Conservation (phyloP, 2,797 vertebrate genomes). For the Nothura maculosa region DNA sequence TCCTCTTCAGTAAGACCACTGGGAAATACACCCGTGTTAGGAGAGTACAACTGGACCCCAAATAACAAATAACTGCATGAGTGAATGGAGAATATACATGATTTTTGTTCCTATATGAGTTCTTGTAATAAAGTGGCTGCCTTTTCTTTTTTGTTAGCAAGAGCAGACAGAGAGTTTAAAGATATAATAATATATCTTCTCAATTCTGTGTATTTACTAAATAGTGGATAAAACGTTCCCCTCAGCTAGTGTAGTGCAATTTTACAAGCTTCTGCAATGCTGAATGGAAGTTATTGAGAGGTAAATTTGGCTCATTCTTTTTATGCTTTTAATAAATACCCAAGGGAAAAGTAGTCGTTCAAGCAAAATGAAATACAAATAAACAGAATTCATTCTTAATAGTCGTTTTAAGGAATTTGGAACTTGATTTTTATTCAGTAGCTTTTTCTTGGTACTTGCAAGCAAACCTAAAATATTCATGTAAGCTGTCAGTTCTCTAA, state of each 20-base stretch:
- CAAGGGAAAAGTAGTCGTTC: conserved; percentile 56
- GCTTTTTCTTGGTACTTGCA: conserved; percentile 39
- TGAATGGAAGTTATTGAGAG: conserved; percentile 67
- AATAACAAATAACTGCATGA: not conserved
- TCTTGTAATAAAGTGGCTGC: not conserved
- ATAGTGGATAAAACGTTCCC: conserved; percentile 57
- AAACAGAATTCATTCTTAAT: conserved; percentile 71
- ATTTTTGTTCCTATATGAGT: not conserved
- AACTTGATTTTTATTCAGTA: not conserved
- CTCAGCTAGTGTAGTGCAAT: conserved; percentile 52
- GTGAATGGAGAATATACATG: not conserved
- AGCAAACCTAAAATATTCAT: conserved; percentile 62
- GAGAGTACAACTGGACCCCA: not conserved
- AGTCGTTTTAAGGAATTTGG: conserved; percentile 28
- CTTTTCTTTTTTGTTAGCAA: conserved; percentile 46
- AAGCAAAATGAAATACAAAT: conserved; percentile 64
- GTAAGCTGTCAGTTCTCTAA: conserved; percentile 19
- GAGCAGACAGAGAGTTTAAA: conserved; percentile 30
- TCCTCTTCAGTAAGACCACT: not conserved
- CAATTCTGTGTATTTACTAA: conserved; percentile 51
- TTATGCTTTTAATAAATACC: conserved; percentile 74
- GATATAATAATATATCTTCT: conserved; percentile 13
- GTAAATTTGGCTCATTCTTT: conserved; percentile 68
- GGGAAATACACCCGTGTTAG: not conserved
- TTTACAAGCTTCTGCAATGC: conserved; percentile 62